phyloP scores from a whole-genome alignment of 2,888 invertebrate genomes.

The Flexamia atlantica region DNA sequence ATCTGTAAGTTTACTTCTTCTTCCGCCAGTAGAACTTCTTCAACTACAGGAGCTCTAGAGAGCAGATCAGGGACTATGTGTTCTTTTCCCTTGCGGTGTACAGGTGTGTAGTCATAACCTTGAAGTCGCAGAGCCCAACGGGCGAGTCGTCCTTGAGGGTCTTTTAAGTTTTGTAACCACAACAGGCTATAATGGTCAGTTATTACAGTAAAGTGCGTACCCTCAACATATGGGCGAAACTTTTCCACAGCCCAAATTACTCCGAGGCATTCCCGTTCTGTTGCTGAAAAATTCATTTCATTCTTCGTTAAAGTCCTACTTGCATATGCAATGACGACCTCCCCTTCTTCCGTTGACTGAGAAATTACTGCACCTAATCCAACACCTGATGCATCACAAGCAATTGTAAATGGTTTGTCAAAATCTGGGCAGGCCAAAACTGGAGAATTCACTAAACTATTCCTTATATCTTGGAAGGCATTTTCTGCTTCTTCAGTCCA shows the following conservation, averaged over 20 bases:
- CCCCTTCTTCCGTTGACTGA: slow-evolving; percentile 66
- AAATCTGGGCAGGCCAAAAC: too few relatives aligned
- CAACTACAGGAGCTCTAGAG: neutral
- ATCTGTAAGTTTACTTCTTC: too few relatives aligned
- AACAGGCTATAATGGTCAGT: too few relatives aligned
- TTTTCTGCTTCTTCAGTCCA: slow-evolving; percentile 51
- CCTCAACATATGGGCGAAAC: too few relatives aligned
- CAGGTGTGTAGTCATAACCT: neutral
- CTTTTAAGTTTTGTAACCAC: too few relatives aligned
- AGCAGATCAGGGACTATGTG: neutral
- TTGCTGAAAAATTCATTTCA: too few relatives aligned
- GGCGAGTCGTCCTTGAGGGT: neutral
- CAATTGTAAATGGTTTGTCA: too few relatives aligned
- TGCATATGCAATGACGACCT: slow-evolving; percentile 68
- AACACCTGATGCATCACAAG: slow-evolving; percentile 64
- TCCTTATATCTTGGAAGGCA: slow-evolving; percentile 19
- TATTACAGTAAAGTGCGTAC: too few relatives aligned
- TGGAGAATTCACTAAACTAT: slow-evolving; percentile 50
- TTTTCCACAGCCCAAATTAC: too few relatives aligned
- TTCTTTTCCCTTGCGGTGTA: slow-evolving; percentile 15
- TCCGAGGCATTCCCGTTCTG: too few relatives aligned
- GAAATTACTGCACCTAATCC: slow-evolving; percentile 66
- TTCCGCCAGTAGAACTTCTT: too few relatives aligned
- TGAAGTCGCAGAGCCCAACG: slow-evolving; percentile 3
- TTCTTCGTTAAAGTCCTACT: slow-evolving; percentile 64